Conservation (phyloP, 2,113 vertebrate species). For the Lepus europaeus region DNA sequence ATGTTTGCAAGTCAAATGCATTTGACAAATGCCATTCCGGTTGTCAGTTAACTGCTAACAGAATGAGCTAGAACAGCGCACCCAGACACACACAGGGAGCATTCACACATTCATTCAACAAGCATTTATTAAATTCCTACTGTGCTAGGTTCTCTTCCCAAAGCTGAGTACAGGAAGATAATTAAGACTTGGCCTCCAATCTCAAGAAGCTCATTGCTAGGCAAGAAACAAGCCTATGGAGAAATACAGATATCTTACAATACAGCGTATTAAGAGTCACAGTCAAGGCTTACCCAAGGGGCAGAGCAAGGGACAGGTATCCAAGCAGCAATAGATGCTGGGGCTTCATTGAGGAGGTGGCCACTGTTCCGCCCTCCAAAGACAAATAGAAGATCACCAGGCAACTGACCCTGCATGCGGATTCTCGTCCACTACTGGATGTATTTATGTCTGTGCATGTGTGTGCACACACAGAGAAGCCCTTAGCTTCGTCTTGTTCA, state of each 20-base stretch:
- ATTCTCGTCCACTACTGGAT: not conserved
- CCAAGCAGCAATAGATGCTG: not conserved
- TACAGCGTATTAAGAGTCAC: not conserved
- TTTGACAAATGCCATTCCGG: not conserved
- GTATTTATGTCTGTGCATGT: not conserved
- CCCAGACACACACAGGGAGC: not conserved
- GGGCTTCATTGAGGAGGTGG: not conserved
- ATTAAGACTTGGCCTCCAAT: not conserved
- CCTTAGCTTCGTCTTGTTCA: not conserved
- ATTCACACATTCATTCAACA: not conserved
- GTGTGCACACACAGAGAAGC: fast-evolving
- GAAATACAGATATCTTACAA: not conserved
- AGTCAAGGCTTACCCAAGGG: fast-evolving
- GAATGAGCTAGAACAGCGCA: not conserved
- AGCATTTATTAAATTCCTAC: not conserved
- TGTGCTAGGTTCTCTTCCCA: not conserved
- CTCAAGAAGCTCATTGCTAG: not conserved
- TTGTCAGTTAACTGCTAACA: not conserved
- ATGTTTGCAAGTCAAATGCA: not conserved
- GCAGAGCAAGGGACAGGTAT: not conserved
- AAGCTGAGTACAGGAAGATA: not conserved
- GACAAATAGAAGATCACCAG: not conserved
- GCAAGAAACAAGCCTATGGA: not conserved
- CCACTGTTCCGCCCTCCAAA: not conserved
- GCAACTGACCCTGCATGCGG: not conserved